Base-by-base conservation (phyloP, 1,140 invertebrate species). In the Kradibia gibbosae region DNA sequence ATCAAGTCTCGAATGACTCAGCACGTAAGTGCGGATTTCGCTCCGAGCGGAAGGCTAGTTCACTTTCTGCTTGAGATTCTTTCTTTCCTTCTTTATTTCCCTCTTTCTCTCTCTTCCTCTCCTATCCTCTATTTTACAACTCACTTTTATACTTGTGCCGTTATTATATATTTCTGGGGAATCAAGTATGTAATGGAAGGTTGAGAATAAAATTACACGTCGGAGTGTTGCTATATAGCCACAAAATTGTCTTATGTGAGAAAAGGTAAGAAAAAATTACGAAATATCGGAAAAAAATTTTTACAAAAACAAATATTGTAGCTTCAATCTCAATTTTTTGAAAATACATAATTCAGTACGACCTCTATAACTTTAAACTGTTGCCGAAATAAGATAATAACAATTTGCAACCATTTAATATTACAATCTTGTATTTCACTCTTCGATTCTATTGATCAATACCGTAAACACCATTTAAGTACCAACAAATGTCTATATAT, bases 171-270 rank as follows among this genome's bases (percentile, higher is more conserved):
- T 53, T 17, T 8, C 17, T 28, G 17, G 15, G 62, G 34, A 20
- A 67, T 39, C 36, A n/a, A n/a, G 62, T 39, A n/a, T 39, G 34
- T 39, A 39, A 67, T 67, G 62, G 62, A 67, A 67, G 62, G 34
- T 39, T 39, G 39, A 67, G 34, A 67, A 67, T 34, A 8, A 15
- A 67, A n/a, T 34, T 67, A 39, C 34, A n/a, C 13, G 62, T 39
- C 3, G 34, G 20, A 15, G 39, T 39, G 34, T 67, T 5, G 20
- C 62, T 67, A 15, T 67, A 67, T 2, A 65, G 60, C 62, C 4
- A 31, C 1, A 65, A 34, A 65, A 65, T 65, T 65, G 34, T 22
- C 36, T n/a, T 22, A 2, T 67, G 11, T 25, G n/a, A 39, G 20
- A 39, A 36, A 65, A 36, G 5, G 0, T 2, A 1, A 20, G 31